Evolutionary conservation across 1,140 invertebrate genomes (phyloP).

Genomic region (Brachionus rotundiformis): DNA sequence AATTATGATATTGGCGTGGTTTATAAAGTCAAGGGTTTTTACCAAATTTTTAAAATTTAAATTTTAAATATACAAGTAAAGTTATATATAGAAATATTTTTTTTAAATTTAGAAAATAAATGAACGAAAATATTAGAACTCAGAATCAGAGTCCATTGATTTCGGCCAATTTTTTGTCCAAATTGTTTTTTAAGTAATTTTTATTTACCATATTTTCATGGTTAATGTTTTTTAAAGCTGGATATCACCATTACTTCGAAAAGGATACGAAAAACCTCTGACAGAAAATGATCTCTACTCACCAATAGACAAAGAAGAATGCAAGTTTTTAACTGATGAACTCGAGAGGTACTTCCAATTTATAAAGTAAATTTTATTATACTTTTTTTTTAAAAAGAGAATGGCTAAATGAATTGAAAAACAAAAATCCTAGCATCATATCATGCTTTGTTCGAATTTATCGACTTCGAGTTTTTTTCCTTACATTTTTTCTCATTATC

Average conservation of each 20-base stretch:
- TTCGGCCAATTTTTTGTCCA: neutral
- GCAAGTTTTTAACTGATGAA: slow-evolving; percentile 19
- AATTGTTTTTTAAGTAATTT: neutral
- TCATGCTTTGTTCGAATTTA: neutral
- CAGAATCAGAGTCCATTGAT: slow-evolving; percentile 21
- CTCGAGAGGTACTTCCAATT: slow-evolving; percentile 29
- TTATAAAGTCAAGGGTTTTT: neutral
- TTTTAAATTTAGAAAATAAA: neutral
- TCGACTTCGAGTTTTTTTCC: neutral
- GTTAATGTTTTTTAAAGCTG: slow-evolving; percentile 11
- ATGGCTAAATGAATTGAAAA: slow-evolving; percentile 14
- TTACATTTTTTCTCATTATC: neutral
- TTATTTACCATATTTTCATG: neutral
- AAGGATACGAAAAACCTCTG: neutral
- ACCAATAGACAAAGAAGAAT: slow-evolving; percentile 29
- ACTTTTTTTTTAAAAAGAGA: too few species aligned
- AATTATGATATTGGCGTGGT: neutral
- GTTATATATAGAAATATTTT: too few species aligned
- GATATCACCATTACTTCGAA: neutral
- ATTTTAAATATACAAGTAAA: neutral
- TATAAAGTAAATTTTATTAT: too few species aligned
- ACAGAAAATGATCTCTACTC: neutral
- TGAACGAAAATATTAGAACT: neutral
- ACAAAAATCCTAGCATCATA: neutral
- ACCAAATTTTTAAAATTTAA: neutral